These are phyloP conservation scores for Amblyjoppa proteus DNA, from an alignment of 2,888 invertebrate genomes.

Conservation along the genomic window DNA sequence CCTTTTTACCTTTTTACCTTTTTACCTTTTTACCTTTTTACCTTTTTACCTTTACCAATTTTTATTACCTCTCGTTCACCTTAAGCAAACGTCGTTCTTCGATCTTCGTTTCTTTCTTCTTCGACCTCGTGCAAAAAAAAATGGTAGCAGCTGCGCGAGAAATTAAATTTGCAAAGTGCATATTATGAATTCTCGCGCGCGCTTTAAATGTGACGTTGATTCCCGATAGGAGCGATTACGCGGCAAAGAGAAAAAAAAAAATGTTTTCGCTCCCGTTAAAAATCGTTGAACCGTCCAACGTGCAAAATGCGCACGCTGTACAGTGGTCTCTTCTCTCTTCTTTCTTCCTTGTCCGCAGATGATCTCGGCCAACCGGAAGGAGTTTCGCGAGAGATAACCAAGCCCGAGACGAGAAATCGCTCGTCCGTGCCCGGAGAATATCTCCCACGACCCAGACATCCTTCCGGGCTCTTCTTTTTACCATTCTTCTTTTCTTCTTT, in stretches of 20 bases:
- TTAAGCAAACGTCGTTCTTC: conserved; percentile 19
- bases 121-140: neutral
- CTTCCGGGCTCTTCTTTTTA: conserved; percentile 52
- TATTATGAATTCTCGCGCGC: conserved; percentile 54
- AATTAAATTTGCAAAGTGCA: conserved; percentile 57
- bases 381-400: conserved; percentile 54
- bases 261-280: neutral
- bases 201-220: neutral
- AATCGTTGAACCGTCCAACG: conserved; percentile 68
- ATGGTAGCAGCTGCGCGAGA: conserved; percentile 46
- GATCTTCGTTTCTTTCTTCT: conserved; percentile 30
- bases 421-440: conserved; percentile 74
- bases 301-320: conserved; percentile 74
- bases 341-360: conserved; percentile 65
- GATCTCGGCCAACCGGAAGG: conserved; percentile 59
- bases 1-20: too few species aligned
- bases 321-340: conserved; percentile 71
- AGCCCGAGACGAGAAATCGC: conserved; percentile 81
- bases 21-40: conserved; percentile 5
- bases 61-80: conserved; percentile 6
- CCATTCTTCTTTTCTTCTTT: conserved; percentile 61
- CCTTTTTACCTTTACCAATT: conserved; percentile 39
- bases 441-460: conserved; percentile 44
- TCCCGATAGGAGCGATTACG: neutral
- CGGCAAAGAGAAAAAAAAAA: conserved; percentile 32